Base-by-base conservation (phyloP, 2,888 invertebrate species). In the Cabera pusaria region DNA sequence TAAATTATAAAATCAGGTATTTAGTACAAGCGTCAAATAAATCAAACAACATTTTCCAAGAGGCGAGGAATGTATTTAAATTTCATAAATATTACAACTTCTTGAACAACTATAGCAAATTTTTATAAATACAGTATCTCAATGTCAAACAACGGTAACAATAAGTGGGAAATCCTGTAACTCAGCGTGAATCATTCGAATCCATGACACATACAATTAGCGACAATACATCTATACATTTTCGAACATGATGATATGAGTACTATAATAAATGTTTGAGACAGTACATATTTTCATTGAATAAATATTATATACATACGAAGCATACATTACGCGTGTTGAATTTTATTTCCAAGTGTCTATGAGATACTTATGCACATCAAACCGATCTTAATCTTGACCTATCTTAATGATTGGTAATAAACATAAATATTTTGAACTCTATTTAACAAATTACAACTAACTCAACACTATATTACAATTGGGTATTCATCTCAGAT, bases 391-490 rank as follows among this genome's bases (percentile, higher is more conserved):
- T 11, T 18, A 38, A 40, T 11, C n/a, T n/a, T n/a, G n/a, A n/a
- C n/a, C n/a, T n/a, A 32, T 35, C 22, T 22, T 10, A 24, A 18
- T 44, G 47, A 48, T 28, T 33, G 32, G 37, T 56, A 62, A 62
- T 68, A 70, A 67, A 68, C 64, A 61, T 59, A 55, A 58, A 56
- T 36, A 21, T 28, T 44, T 51, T 49, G 45, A 37, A 52, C 37
- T 53, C 50, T 2, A 3, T 2, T 44, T 53, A 67, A 64, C 55
- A 64, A 61, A 60, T 55, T 55, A 62, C 29, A 57, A 63, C 61
- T 66, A 65, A 60, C 55, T 54, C 56, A 64, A 65, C 61, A 53
- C 56, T 67, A 69, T 59, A 55, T 57, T 59, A 70, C 55, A 61
- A 29, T 44, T 54, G 38, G 42, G 39, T 41, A 37, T 46, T 2